Conservation (phyloP, 2,797 vertebrate species). For the Eremophila alpestris region DNA sequence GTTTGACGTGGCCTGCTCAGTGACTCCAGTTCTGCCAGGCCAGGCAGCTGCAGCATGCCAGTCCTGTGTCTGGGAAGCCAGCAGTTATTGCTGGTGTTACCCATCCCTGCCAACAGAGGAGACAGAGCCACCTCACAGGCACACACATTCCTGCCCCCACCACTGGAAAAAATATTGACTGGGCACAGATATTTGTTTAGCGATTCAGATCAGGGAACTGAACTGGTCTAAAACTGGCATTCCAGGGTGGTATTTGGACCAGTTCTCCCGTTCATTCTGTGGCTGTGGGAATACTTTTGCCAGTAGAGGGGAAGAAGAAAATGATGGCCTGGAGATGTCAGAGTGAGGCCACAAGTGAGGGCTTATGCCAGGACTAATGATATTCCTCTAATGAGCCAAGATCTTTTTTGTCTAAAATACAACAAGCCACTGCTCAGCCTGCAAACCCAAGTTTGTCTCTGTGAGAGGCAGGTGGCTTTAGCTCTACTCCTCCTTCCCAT, state of each 20-base stretch:
- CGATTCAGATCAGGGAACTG: not conserved
- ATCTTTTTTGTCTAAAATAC: not conserved
- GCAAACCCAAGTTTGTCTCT: not conserved
- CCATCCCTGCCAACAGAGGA: not conserved
- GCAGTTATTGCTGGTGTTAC: not conserved
- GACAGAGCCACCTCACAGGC: not conserved
- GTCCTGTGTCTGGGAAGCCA: not conserved
- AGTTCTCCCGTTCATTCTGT: not conserved
- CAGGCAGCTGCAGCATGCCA: not conserved
- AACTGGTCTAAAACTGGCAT: not conserved
- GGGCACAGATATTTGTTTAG: not conserved
- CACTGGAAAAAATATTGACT: not conserved
- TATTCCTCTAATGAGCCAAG: not conserved
- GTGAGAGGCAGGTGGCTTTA: not conserved
- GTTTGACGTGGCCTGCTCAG: fast-evolving
- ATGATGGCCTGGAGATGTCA: not conserved
- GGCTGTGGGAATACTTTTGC: not conserved
- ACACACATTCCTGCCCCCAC: fast-evolving
- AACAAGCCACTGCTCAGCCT: not conserved
- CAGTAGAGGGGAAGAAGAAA: not conserved
- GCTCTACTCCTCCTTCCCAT: not conserved
- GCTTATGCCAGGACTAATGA: not conserved
- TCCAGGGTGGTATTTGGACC: not conserved
- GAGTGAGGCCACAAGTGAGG: not conserved
- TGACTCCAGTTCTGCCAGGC: not conserved